A percentile compares a stretch with the other conserved stretches of the same genome.
Conservation (phyloP, 2,113 vertebrate genomes). For the Crotalus viridis region DNA sequence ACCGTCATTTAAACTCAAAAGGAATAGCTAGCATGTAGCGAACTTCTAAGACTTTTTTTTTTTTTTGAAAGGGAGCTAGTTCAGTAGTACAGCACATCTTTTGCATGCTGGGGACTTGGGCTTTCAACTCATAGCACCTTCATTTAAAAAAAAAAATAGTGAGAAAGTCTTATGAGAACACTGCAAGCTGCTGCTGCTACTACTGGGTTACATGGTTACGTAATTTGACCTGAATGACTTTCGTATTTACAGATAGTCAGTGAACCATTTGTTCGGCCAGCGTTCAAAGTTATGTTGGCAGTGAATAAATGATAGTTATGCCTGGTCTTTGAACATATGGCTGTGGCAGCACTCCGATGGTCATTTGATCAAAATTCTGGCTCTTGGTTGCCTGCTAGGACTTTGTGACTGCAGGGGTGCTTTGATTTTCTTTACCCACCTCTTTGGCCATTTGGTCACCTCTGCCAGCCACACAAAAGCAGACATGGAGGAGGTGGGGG, state of each 20-base stretch:
- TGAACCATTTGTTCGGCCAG: neutral
- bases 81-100: neutral
- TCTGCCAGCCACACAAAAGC: neutral
- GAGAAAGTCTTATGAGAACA: neutral
- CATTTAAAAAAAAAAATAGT: neutral
- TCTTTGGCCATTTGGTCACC: neutral
- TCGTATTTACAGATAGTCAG: neutral
- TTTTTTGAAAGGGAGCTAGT: neutral
- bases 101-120: neutral
- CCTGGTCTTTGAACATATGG: neutral
- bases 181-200: neutral
- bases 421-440: neutral
- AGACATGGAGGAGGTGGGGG: neutral
- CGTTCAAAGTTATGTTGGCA: neutral
- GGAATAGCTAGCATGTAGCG: neutral
- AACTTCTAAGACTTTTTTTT: neutral
- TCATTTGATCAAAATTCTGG: neutral
- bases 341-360: neutral
- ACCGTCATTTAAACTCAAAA: neutral
- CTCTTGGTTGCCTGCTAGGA: neutral
- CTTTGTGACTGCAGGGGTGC: neutral
- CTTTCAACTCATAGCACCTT: neutral
- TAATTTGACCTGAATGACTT: neutral
- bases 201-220: neutral
- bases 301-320: neutral